Conservation (phyloP, 2,797 vertebrate species). For the Diceros bicornis region DNA sequence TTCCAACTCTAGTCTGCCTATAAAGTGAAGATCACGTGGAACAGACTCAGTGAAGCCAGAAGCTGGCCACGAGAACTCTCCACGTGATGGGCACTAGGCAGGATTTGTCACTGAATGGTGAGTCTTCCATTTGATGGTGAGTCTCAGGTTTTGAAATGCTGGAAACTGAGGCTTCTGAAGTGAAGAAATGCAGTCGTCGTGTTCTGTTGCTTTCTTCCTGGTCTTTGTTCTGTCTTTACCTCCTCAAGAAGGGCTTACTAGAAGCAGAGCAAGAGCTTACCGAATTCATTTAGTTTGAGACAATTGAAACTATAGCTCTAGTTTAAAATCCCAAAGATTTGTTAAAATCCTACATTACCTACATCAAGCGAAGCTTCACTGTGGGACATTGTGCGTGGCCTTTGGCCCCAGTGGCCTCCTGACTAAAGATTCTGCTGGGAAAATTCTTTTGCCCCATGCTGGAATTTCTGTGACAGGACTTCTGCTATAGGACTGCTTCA, state of each 20-base stretch:
- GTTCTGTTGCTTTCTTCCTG: not conserved
- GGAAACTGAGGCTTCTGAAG: not conserved
- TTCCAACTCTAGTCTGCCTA: not conserved
- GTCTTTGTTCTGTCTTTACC: not conserved
- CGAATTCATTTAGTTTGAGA: not conserved
- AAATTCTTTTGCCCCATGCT: not conserved
- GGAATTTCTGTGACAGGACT: not conserved
- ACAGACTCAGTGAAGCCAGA: not conserved
- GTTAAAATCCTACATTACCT: not conserved
- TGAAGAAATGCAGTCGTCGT: not conserved
- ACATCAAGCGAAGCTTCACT: not conserved
- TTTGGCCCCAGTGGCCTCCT: not conserved
- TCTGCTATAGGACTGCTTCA: not conserved
- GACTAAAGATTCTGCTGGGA: not conserved
- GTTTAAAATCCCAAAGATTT: constrained; percentile 11
- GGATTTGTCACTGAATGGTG: not conserved
- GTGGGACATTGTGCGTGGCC: not conserved
- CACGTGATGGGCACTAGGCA: too few relatives aligned
- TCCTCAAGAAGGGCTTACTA: not conserved
- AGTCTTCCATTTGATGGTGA: not conserved
- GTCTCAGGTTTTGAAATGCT: not conserved
- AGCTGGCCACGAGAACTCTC: not conserved
- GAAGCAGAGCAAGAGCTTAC: not conserved
- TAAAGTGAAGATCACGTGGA: constrained; percentile 9
- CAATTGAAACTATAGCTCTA: not conserved